Conservation (phyloP, 2,888 invertebrate species). For the Listrodromus nycthemerus region DNA sequence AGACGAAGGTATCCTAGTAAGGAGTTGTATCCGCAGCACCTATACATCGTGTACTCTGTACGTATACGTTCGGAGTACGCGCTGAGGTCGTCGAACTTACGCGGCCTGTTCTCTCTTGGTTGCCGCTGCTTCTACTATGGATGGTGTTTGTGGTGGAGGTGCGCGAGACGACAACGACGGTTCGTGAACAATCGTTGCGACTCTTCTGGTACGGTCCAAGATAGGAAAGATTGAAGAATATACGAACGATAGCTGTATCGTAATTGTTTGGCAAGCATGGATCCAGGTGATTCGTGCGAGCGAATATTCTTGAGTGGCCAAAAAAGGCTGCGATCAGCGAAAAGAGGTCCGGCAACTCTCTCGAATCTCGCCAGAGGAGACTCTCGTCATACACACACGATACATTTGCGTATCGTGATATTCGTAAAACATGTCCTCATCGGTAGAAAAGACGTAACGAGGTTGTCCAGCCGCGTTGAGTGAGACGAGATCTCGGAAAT, state of each 20-base stretch:
- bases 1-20: conserved; percentile 59
- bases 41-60: conserved; percentile 19
- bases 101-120: conserved; percentile 60
- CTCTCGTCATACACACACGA: not conserved
- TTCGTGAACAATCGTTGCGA: conserved; percentile 19
- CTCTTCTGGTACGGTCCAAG: not conserved
- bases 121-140: conserved; percentile 44
- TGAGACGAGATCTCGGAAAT: conserved; percentile 3
- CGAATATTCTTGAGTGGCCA: conserved; percentile 50
- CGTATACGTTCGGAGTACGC: conserved; percentile 54
- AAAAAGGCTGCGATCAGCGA: conserved; percentile 68
- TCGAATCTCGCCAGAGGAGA: conserved; percentile 30
- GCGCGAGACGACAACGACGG: conserved; percentile 48
- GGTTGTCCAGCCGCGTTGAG: conserved; percentile 32
- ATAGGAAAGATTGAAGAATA: not conserved
- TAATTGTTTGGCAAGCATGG: conserved; percentile 64
- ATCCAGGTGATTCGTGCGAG: conserved; percentile 37
- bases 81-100: conserved; percentile 66
- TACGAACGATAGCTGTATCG: conserved; percentile 49
- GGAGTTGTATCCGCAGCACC: conserved; percentile 46
- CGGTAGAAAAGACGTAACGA: conserved; percentile 51
- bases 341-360: conserved; percentile 62
- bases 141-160: conserved; percentile 25
- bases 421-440: conserved; percentile 33
- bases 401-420: not conserved